Evolutionary conservation across 2,888 invertebrate genomes (phyloP).

Genomic region (Drosophila falleni): DNA sequence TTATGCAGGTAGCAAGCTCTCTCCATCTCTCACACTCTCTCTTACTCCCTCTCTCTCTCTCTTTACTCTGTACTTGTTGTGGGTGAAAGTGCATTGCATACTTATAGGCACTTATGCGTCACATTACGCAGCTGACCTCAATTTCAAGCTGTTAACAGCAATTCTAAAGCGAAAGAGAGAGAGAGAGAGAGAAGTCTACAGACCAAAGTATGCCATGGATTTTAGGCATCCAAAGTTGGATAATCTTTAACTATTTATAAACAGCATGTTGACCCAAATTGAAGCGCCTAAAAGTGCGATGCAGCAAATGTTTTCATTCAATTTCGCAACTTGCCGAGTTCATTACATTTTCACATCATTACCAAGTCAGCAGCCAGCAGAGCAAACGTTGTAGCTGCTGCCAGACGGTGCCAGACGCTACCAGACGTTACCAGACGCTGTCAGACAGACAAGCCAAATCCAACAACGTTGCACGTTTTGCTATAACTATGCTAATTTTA

Average conservation of each 20-base stretch:
- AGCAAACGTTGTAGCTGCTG: slow-evolving; percentile 8
- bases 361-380: slow-evolving; percentile 54
- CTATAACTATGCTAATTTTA: slow-evolving; percentile 79
- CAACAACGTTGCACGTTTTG: slow-evolving; percentile 41
- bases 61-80: background rate
- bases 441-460: slow-evolving; percentile 19
- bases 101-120: slow-evolving; percentile 76
- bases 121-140: slow-evolving; percentile 73
- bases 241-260: slow-evolving; percentile 25
- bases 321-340: slow-evolving; percentile 56
- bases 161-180: slow-evolving; percentile 34
- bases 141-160: slow-evolving; percentile 60
- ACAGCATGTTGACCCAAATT: slow-evolving; percentile 47
- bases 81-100: slow-evolving; percentile 70
- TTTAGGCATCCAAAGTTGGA: slow-evolving; percentile 19
- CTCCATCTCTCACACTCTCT: too few species aligned
- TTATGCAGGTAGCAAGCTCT: slow-evolving; percentile 9
- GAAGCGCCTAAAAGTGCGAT: slow-evolving; percentile 23
- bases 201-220: slow-evolving; percentile 1
- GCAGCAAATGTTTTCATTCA: slow-evolving; percentile 56
- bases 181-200: background rate
- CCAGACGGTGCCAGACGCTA: slow-evolving; percentile 14
- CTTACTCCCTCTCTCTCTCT: background rate
- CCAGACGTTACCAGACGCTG: slow-evolving; percentile 7
- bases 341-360: slow-evolving; percentile 74